A percentile compares a stretch with the other conserved stretches of the same genome.
Conservation (phyloP, 1,140 invertebrate species). For the Colletes latitarsis region DNA sequence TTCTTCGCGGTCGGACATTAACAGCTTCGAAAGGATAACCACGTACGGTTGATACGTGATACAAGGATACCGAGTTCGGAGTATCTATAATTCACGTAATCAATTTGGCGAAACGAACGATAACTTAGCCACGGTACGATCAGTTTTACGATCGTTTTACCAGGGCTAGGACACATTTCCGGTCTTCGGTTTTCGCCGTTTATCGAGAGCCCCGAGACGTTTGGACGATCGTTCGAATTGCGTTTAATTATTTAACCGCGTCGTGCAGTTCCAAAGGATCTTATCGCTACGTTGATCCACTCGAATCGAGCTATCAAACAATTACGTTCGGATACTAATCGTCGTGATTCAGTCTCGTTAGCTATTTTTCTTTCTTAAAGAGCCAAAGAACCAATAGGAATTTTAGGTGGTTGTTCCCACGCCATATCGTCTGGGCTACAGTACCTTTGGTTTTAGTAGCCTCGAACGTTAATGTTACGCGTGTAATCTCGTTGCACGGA, state of each 20-base stretch:
- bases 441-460: too few species aligned
- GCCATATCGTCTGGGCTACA: too few species aligned
- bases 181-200: background rate
- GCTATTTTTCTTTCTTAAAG: too few species aligned
- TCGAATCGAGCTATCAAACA: too few species aligned
- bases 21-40: conserved; percentile 66
- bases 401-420: too few species aligned
- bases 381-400: too few species aligned
- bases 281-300: too few species aligned
- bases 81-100: conserved; percentile 72
- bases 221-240: background rate
- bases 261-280: too few species aligned
- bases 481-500: too few species aligned
- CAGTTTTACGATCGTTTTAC: conserved; percentile 61
- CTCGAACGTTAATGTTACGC: too few species aligned
- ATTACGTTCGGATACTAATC: too few species aligned
- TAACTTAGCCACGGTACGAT: conserved; percentile 58
- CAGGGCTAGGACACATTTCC: conserved; percentile 26
- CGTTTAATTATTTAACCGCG: background rate
- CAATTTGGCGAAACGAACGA: conserved; percentile 66
- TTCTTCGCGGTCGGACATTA: conserved; percentile 66
- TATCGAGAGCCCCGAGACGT: background rate
- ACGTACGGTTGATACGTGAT: conserved; percentile 55
- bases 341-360: too few species aligned
- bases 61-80: conserved; percentile 24